A percentile compares a stretch with the other conserved stretches of the same genome.
Conservation (phyloP, 2,888 invertebrate species). For the Pherbina coryleti region DNA sequence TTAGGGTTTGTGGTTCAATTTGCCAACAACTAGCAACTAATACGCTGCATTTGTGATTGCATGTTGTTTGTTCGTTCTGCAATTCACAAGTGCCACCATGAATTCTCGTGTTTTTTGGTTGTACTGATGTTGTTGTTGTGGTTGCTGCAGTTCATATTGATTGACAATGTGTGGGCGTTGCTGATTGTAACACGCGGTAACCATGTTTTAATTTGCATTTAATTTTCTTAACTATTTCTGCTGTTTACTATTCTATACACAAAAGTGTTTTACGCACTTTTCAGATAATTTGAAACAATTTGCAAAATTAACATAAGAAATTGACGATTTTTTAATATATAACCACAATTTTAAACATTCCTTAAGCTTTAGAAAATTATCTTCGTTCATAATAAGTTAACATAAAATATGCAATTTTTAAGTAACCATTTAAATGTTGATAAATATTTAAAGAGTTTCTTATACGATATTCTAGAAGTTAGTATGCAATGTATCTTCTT, state of each 20-base stretch:
- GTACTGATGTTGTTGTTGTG: slow-evolving; percentile 22
- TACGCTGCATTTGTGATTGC: slow-evolving; percentile 40
- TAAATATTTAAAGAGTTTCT: no score
- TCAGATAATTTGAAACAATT: slow-evolving; percentile 31
- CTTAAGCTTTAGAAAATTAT: background rate
- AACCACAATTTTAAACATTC: no score
- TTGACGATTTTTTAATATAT: slow-evolving; percentile 9
- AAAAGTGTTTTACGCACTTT: background rate
- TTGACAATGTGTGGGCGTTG: slow-evolving; percentile 56
- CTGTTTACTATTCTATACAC: background rate
- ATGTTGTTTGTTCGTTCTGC: slow-evolving; percentile 41
- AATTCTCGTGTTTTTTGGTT: slow-evolving; percentile 42
- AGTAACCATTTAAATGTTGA: no score
- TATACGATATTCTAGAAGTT: no score
- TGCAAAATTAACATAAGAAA: slow-evolving; percentile 24
- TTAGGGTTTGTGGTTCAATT: slow-evolving; percentile 31
- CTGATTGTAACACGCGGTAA: slow-evolving; percentile 63
- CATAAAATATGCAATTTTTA: no score
- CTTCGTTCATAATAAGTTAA: background rate
- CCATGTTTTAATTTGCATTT: slow-evolving; percentile 56
- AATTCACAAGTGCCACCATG: slow-evolving; percentile 41
- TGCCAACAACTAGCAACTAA: slow-evolving; percentile 27
- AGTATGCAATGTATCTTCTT: no score
- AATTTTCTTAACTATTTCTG: slow-evolving; percentile 53
- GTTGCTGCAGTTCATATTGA: slow-evolving; percentile 31